Evolutionary conservation across 2,113 vertebrate genomes (phyloP).

Genomic region (Etheostoma cragini): DNA sequence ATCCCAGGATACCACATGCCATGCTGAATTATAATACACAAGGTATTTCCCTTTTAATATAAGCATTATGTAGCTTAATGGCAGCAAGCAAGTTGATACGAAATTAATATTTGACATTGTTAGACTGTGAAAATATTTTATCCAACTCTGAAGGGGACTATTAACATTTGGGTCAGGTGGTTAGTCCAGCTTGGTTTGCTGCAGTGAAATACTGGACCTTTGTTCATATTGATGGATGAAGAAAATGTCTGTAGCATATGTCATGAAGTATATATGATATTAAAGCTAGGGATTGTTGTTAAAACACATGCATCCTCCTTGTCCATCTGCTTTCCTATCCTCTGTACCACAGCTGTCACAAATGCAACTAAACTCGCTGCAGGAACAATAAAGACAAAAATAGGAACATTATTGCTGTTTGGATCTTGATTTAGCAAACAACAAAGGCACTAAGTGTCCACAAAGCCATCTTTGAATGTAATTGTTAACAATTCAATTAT

Average conservation of each 20-base stretch:
- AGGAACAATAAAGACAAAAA: slow-evolving; percentile 4
- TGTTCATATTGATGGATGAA: neutral
- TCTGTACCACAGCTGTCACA: neutral
- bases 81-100: neutral
- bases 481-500: slow-evolving; percentile 34
- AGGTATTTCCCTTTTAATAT: neutral
- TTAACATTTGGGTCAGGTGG: neutral
- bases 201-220: neutral
- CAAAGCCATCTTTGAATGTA: slow-evolving; percentile 43
- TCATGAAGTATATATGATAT: slow-evolving; percentile 18
- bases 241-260: neutral
- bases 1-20: slow-evolving; percentile 16
- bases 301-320: neutral
- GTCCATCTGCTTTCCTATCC: neutral
- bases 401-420: slow-evolving; percentile 16
- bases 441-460: slow-evolving; percentile 10
- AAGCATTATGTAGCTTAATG: neutral
- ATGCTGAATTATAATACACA: neutral
- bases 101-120: neutral
- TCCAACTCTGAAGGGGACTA: neutral
- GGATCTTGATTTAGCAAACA: neutral
- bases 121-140: neutral
- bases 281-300: neutral
- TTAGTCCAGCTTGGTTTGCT: neutral
- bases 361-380: neutral